Conservation (phyloP, 2,888 invertebrate species). For the Pecten maximus region DNA sequence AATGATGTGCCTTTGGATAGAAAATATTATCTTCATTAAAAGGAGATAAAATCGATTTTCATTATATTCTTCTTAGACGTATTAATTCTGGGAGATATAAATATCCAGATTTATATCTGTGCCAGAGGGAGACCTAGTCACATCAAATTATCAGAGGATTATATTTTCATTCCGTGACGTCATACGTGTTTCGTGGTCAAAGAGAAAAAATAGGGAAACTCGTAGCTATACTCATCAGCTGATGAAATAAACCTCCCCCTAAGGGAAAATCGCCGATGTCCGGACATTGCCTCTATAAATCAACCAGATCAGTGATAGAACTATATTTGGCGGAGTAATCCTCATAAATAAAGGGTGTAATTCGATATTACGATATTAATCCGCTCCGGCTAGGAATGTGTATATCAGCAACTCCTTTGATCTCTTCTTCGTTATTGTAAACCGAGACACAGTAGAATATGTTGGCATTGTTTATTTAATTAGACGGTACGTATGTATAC, state of each 20-base stretch:
- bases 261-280: background rate
- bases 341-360: background rate
- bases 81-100: background rate
- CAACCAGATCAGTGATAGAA: background rate
- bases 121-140: background rate
- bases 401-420: background rate
- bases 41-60: background rate
- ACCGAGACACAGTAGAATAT: too few relatives aligned
- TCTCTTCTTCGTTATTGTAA: background rate
- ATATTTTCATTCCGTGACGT: background rate
- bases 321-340: background rate
- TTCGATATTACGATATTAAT: conserved; percentile 10
- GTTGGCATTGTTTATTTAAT: too few relatives aligned
- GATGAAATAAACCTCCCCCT: background rate
- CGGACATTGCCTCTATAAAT: background rate
- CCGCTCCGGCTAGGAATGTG: background rate
- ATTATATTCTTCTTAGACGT: too few relatives aligned
- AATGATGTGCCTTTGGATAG: background rate
- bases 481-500: too few relatives aligned
- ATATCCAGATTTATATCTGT: background rate
- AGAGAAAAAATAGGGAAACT: background rate
- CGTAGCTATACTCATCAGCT: background rate
- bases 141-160: background rate
- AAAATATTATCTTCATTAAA: background rate
- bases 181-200: background rate